A percentile compares a stretch with the other conserved stretches of the same genome.
Conservation (phyloP, 2,888 invertebrate genomes). For the Zhengitettix transpicula region DNA sequence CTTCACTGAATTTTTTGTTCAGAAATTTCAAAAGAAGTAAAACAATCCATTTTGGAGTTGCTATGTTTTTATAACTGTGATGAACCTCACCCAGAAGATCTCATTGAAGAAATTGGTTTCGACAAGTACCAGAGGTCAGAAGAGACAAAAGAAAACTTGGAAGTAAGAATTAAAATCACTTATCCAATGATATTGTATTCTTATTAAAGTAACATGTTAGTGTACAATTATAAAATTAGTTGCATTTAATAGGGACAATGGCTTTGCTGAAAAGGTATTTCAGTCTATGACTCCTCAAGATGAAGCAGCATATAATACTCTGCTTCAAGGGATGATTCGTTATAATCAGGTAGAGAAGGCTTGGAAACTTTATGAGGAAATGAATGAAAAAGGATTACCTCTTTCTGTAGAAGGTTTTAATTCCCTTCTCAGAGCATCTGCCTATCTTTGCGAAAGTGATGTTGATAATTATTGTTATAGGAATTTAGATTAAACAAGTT, state of each 20-base stretch:
- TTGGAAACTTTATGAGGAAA: conserved; percentile 44
- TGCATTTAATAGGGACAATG: conserved; percentile 39
- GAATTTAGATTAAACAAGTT: too few species aligned
- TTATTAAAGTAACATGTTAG: too few species aligned
- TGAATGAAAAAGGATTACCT: conserved; percentile 41
- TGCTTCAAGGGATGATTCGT: conserved; percentile 72
- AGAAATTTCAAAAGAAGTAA: too few species aligned
- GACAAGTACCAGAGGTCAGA: conserved; percentile 28
- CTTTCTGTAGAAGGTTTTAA: conserved; percentile 55
- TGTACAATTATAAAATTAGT: too few species aligned
- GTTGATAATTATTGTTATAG: too few species aligned
- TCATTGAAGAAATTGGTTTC: conserved; percentile 68
- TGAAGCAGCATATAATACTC: conserved; percentile 50
- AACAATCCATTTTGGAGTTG: conserved; percentile 55
- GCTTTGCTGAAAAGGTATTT: conserved; percentile 61
- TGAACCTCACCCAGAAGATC: conserved; percentile 47
- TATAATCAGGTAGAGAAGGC: conserved; percentile 46
- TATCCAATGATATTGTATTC: too few species aligned
- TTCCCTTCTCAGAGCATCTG: conserved; percentile 40
- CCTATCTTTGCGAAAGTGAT: conserved; percentile 45
- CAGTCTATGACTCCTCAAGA: conserved; percentile 48
- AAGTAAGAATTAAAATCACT: conserved; percentile 39
- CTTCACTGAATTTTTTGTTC: too few species aligned
- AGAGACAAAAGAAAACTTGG: conserved; percentile 50
- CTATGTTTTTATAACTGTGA: conserved; percentile 66